Evolutionary conservation across 2,113 vertebrate genomes (phyloP), one percentile per base, ranked within the genome.

Genomic region (Platysternon megacephalum): DNA sequence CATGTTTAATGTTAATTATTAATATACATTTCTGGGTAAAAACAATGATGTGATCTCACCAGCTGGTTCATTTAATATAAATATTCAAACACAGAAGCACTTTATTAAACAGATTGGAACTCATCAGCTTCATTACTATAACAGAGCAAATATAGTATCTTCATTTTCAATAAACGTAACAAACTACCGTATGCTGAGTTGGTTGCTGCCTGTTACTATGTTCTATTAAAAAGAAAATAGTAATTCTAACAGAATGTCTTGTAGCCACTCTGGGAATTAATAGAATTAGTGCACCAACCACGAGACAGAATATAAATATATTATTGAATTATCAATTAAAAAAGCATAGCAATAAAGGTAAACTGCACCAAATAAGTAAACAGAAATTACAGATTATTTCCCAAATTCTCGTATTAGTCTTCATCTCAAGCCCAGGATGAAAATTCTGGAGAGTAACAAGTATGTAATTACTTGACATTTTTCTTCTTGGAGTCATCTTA

Each of bases 21-120:
- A 87, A 92, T 98, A 94, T 97, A 89, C 29, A 94, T 97, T 98
- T 96, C 91, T 94, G 89, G 91, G 82, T 90, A 83, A 97, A 98
- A 96, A 58, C 49, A 92, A 95, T 96, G 94, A 94, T 94, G 79
- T 95, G 80, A 82, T 97, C 94, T 94, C 94, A 98, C 97, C 98
- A 98, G 98, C 98, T 98, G 98, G 97, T 97, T 98, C 96, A 98
- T 98, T 98, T 98, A 98, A 98, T 98, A 98, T 95, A 98, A 98
- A 98, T 97, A 98, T 98, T 98, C 91, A 98, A 98, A 98, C 13
- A 83, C 96, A 97, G 95, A 98, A 98, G 95, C 86, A 97, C 96
- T 98, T 98, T 98, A 98, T 98, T 98, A 98, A 98, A 97, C 98
- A 98, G 98, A 98, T 96, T 98, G 96, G 96, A 98, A 98, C 98